Conservation (phyloP, 2,888 invertebrate species). For the Alloscopus bannaensis region DNA sequence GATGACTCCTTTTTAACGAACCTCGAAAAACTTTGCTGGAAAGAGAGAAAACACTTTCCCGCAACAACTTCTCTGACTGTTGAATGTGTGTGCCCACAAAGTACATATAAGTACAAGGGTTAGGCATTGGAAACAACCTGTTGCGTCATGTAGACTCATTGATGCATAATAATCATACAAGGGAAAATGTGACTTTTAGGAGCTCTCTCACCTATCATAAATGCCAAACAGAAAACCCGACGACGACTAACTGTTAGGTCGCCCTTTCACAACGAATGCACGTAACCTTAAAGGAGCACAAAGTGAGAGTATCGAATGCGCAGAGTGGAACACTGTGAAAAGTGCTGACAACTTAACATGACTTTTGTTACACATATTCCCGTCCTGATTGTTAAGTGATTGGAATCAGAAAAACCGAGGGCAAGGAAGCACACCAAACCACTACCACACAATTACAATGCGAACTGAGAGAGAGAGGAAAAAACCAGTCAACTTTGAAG, state of each 20-base stretch:
- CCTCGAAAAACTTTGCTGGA: conserved; percentile 12
- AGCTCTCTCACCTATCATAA: conserved; percentile 21
- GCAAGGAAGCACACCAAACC: conserved; percentile 36
- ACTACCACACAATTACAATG: conserved; percentile 23
- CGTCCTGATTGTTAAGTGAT: conserved; percentile 32
- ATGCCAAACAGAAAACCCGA: no score
- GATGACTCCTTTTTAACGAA: conserved; percentile 58
- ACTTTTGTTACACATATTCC: conserved; percentile 35
- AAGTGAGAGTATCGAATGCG: no score
- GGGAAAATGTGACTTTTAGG: conserved; percentile 18
- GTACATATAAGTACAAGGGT: not conserved
- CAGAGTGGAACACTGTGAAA: conserved; percentile 41
- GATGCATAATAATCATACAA: conserved; percentile 54
- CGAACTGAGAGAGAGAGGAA: not conserved
- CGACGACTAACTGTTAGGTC: no score
- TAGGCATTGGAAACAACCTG: conserved; percentile 28
- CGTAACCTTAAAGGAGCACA: no score
- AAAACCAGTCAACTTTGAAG: conserved; percentile 42
- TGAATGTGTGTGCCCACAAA: not conserved
- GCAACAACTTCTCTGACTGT: conserved; percentile 34
- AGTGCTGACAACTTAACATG: conserved; percentile 63
- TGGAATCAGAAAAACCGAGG: conserved; percentile 27
- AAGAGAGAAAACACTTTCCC: not conserved
- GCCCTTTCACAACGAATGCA: no score
- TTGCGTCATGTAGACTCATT: conserved; percentile 55